These are phyloP conservation scores for Pandemis cinnamomeana DNA, from an alignment of 2,888 invertebrate species.

Conservation along the genomic window DNA sequence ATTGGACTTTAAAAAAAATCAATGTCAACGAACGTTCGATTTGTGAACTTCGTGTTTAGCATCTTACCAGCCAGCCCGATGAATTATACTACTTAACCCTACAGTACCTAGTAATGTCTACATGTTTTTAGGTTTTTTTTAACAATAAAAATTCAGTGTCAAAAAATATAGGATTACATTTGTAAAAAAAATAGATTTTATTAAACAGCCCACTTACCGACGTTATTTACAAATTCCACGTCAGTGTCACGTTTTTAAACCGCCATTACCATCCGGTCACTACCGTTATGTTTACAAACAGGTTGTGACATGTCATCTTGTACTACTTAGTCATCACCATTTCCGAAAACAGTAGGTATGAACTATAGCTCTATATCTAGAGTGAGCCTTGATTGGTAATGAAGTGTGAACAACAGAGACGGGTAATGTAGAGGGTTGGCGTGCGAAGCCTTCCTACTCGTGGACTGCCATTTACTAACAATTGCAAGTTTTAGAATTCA, in stretches of 20 bases:
- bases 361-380: neutral
- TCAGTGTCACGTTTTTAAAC: slow-evolving; percentile 19
- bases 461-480: neutral
- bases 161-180: neutral
- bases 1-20: no score
- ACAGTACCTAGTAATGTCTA: no score
- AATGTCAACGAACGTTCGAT: no score
- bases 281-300: slow-evolving; percentile 24
- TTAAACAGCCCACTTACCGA: neutral
- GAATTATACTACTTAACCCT: no score
- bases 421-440: no score
- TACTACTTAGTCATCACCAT: slow-evolving; percentile 25
- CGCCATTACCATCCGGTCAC: slow-evolving; percentile 26
- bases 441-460: neutral
- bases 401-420: neutral
- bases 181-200: neutral
- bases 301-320: slow-evolving; percentile 27
- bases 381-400: neutral
- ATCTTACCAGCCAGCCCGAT: no score
- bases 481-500: neutral
- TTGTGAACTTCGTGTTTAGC: no score
- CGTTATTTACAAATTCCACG: slow-evolving; percentile 3
- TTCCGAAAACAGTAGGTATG: slow-evolving; percentile 19
- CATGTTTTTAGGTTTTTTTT: no score
- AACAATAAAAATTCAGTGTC: no score